These are phyloP conservation scores for Nibea coibor DNA, from an alignment of 2,113 vertebrate species.

Conservation along the genomic window DNA sequence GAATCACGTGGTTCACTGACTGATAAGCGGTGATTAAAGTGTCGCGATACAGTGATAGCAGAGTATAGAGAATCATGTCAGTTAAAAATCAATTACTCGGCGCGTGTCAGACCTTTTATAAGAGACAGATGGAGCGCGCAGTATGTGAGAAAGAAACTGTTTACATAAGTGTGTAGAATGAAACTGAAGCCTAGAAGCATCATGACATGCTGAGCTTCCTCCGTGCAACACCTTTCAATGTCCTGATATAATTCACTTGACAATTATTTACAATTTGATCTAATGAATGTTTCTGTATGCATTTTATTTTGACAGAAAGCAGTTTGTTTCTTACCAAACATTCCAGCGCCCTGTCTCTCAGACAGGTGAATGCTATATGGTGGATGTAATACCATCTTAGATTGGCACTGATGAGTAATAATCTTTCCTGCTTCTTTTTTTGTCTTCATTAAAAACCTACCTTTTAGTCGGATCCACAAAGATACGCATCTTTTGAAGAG, in stretches of 20 bases:
- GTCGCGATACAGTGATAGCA: conserved; percentile 59
- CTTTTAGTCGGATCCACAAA: not conserved
- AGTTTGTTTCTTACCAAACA: not conserved
- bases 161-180: not conserved
- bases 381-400: not conserved
- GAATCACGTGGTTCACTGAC: conserved; percentile 42
- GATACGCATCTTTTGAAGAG: not conserved
- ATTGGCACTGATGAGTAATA: not conserved
- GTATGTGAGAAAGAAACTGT: not conserved
- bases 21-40: conserved; percentile 71
- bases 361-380: not conserved
- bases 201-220: not conserved
- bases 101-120: conserved; percentile 59
- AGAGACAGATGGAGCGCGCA: conserved; percentile 31
- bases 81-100: conserved; percentile 72
- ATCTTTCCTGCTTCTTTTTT: not conserved
- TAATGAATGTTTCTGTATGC: not conserved
- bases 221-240: not conserved
- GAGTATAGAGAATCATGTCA: conserved; percentile 48
- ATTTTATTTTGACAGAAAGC: not conserved
- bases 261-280: not conserved
- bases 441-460: not conserved
- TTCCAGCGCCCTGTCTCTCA: not conserved
- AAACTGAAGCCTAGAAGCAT: not conserved
- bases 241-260: not conserved